phyloP scores from a whole-genome alignment of 2,888 invertebrate species.

The Euplagia quadripunctaria region DNA sequence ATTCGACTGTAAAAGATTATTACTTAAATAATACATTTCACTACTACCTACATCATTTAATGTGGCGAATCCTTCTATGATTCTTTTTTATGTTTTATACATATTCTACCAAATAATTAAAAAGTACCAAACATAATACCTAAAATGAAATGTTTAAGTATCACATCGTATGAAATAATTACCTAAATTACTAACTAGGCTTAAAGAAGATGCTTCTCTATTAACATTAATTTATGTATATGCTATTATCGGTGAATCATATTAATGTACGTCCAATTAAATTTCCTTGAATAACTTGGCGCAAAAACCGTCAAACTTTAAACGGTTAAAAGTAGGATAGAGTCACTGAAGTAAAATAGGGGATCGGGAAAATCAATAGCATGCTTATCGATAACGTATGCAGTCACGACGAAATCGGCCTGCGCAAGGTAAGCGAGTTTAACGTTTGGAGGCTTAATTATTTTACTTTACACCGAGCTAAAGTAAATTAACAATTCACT shows the following conservation, averaged over 20 bases:
- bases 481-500: conserved; percentile 34
- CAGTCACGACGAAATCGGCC: conserved; percentile 63
- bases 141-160: no score
- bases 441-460: conserved; percentile 51
- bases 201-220: not conserved
- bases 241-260: not conserved
- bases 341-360: conserved; percentile 52
- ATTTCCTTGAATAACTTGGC: conserved; percentile 16
- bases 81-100: no score
- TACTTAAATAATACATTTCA: no score
- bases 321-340: conserved; percentile 51
- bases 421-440: conserved; percentile 40
- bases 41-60: no score
- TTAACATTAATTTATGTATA: not conserved
- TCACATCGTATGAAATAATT: no score
- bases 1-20: no score
- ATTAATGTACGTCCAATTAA: not conserved
- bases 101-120: no score
- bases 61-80: no score
- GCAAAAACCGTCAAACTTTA: conserved; percentile 28
- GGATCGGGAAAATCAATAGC: conserved; percentile 69
- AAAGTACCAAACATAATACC: no score
- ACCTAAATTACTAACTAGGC: no score
- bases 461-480: conserved; percentile 37
- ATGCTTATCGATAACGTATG: conserved; percentile 67